Conservation (phyloP, 2,888 invertebrate genomes). For the Leptinotarsa juncta region DNA sequence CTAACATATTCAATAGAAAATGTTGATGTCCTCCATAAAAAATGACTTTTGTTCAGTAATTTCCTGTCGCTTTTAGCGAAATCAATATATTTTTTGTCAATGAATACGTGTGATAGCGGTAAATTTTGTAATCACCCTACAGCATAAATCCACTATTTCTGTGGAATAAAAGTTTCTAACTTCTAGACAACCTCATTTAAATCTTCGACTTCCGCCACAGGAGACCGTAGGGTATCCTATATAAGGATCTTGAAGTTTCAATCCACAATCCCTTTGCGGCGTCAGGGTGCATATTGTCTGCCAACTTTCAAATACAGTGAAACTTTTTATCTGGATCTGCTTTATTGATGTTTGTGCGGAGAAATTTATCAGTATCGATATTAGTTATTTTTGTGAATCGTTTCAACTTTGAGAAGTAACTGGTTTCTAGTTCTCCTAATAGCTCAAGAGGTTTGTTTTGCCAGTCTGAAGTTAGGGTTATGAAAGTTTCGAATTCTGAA, state of each 20-base stretch:
- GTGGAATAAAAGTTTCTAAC: slow-evolving; percentile 1
- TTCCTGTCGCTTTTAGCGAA: no score
- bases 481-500: slow-evolving; percentile 11
- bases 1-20: no score
- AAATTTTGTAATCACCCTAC: background rate
- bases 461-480: slow-evolving; percentile 19
- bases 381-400: slow-evolving; percentile 25
- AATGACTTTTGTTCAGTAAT: no score
- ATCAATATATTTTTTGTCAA: background rate
- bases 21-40: no score
- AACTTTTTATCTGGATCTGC: slow-evolving; percentile 4
- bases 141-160: slow-evolving; percentile 7
- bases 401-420: slow-evolving; percentile 28
- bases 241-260: slow-evolving; percentile 14
- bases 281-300: slow-evolving; percentile 15
- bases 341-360: slow-evolving; percentile 25
- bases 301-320: slow-evolving; percentile 13
- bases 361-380: slow-evolving; percentile 28
- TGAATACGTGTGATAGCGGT: background rate
- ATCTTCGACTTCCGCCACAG: slow-evolving; percentile 6
- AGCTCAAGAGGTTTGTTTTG: slow-evolving; percentile 27
- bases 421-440: slow-evolving; percentile 25
- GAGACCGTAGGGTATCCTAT: slow-evolving; percentile 6
- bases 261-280: slow-evolving; percentile 18
- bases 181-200: slow-evolving; percentile 15